phyloP scores from a whole-genome alignment of 2,113 vertebrate genomes.

The Saguinus imperator region DNA sequence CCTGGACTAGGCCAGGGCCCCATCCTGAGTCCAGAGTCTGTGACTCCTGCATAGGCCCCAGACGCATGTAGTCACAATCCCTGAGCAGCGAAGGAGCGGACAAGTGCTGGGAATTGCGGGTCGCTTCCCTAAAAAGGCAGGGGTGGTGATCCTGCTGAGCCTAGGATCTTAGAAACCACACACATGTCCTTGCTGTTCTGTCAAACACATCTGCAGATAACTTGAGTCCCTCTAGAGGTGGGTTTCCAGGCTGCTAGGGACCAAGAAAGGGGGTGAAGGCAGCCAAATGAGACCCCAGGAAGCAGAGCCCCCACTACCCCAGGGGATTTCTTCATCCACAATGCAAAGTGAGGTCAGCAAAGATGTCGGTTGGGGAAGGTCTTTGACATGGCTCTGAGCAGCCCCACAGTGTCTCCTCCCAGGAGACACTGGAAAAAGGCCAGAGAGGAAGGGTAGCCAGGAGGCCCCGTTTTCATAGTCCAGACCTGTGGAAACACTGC shows the following conservation, averaged over 20 bases:
- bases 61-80: not conserved
- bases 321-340: not conserved
- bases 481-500: not conserved
- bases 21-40: not conserved
- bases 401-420: not conserved
- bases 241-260: not conserved
- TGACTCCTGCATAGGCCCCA: not conserved
- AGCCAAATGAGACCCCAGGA: not conserved
- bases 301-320: not conserved
- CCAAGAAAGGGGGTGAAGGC: not conserved
- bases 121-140: not conserved
- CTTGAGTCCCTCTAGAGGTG: no score
- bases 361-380: not conserved
- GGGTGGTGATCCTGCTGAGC: not conserved
- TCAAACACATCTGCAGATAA: not conserved
- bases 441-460: not conserved
- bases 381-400: not conserved
- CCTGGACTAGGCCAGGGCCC: not conserved
- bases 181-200: no score
- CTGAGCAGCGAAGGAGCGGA: not conserved
- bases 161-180: not conserved
- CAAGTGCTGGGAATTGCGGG: not conserved
- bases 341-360: no score
- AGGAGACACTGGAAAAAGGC: not conserved
- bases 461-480: no score